phyloP scores from a whole-genome alignment of 2,797 vertebrate genomes.

The Cynodonichthys magdalenae region DNA sequence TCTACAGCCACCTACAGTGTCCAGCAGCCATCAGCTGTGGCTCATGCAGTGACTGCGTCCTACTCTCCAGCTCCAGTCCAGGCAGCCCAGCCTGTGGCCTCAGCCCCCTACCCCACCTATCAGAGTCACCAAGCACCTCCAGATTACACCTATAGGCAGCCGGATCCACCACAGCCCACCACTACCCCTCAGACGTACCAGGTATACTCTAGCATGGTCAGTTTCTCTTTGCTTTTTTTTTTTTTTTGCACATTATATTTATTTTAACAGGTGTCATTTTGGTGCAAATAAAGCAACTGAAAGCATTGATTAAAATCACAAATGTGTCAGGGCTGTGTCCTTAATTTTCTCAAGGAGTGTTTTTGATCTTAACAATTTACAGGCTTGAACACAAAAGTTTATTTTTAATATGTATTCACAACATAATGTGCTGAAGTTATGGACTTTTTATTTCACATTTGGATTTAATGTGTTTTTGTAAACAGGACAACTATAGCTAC shows the following conservation, averaged over 20 bases:
- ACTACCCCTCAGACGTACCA: slow-evolving; percentile 82
- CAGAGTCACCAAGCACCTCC: slow-evolving; percentile 75
- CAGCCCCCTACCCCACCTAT: slow-evolving; percentile 68
- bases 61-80: slow-evolving; percentile 72
- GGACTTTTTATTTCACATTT: not conserved
- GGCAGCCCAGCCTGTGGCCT: slow-evolving; percentile 63
- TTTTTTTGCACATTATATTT: slow-evolving; percentile 6
- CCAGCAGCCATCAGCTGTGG: slow-evolving; percentile 70
- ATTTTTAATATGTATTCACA: not conserved
- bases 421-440: not conserved
- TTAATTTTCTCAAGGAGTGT: not conserved
- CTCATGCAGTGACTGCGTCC: slow-evolving; percentile 73
- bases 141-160: slow-evolving; percentile 74
- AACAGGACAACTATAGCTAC: slow-evolving; percentile 77
- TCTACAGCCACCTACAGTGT: slow-evolving; percentile 73
- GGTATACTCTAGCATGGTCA: slow-evolving; percentile 80
- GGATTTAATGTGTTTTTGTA: slow-evolving; percentile 15
- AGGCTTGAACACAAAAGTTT: not conserved
- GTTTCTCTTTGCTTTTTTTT: slow-evolving; percentile 56
- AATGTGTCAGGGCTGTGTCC: not conserved
- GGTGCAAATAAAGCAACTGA: not conserved
- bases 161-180: slow-evolving; percentile 77
- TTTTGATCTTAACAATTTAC: not conserved
- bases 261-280: slow-evolving; percentile 12
- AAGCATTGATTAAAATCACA: not conserved